phyloP scores from a whole-genome alignment of 2,113 vertebrate species.

The Melanocharis versteri region DNA sequence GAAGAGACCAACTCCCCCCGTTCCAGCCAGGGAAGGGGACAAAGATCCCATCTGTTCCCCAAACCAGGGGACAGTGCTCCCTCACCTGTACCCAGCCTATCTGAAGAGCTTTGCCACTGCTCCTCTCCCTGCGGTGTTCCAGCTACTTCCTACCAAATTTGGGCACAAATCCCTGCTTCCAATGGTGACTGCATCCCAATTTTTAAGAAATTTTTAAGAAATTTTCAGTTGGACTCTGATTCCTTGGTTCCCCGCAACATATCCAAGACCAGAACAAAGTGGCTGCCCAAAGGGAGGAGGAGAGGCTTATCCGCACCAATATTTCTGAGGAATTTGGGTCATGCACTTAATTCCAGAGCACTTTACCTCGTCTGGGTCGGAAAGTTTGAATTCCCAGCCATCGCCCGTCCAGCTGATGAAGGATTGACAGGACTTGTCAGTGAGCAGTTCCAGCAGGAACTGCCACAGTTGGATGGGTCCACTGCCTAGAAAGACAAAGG shows the following conservation, averaged over 20 bases:
- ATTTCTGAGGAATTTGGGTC: not conserved
- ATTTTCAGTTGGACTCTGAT: not conserved
- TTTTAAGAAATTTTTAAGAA: not conserved
- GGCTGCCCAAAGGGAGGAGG: not conserved
- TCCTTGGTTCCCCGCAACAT: not conserved
- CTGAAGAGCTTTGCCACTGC: not conserved
- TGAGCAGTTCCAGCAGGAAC: slow-evolving; percentile 96
- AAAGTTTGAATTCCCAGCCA: slow-evolving; percentile 99
- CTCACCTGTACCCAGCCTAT: too few species aligned
- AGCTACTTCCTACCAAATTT: not conserved
- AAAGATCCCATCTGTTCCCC: not conserved
- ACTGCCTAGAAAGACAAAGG: slow-evolving; percentile 81
- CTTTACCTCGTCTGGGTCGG: slow-evolving; percentile 97
- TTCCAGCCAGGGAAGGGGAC: not conserved
- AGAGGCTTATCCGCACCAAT: not conserved
- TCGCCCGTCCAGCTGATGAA: slow-evolving; percentile 99
- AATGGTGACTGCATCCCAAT: not conserved
- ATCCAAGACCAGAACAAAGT: not conserved
- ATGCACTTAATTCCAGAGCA: not conserved
- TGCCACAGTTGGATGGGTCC: slow-evolving; percentile 99
- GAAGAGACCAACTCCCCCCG: not conserved
- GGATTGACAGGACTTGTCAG: slow-evolving; percentile 98
- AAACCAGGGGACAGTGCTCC: not conserved
- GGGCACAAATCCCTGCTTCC: not conserved
- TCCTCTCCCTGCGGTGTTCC: not conserved